Percentiles rank a stretch among this genome's conserved stretches.
These are phyloP conservation scores for Drosophila tsacasi DNA, from an alignment of 1,140 invertebrate genomes.

Conservation along the genomic window DNA sequence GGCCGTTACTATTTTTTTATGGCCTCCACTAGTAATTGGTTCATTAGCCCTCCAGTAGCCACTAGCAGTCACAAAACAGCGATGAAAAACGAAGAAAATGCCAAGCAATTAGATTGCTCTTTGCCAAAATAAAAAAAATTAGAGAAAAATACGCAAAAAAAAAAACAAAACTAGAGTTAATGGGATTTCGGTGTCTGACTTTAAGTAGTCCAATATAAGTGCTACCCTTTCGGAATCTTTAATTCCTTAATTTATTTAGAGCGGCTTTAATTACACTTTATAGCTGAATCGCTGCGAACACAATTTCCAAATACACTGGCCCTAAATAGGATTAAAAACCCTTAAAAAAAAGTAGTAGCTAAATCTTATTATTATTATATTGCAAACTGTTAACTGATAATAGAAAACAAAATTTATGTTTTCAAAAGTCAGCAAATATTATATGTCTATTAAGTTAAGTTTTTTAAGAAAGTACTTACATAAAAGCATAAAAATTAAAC, in stretches of 20 bases:
- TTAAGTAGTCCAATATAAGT: slow-evolving; percentile 41
- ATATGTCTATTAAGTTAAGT: no score
- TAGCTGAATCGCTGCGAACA: neutral
- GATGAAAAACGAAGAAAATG: neutral
- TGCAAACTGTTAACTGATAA: no score
- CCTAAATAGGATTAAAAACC: neutral
- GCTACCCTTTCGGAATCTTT: neutral
- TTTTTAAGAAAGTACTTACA: no score
- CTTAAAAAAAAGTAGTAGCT: neutral
- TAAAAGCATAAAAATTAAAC: neutral
- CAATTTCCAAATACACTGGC: neutral
- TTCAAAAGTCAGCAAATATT: no score
- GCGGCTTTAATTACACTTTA: slow-evolving; percentile 20
- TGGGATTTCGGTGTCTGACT: slow-evolving; percentile 44
- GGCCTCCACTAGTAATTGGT: slow-evolving; percentile 73
- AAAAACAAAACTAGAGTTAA: neutral
- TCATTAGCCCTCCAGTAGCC: slow-evolving; percentile 73
- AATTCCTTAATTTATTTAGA: slow-evolving; percentile 3
- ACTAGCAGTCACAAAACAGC: slow-evolving; percentile 28
- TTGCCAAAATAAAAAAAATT: slow-evolving; percentile 15
- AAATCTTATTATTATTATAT: no score
- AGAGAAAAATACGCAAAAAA: neutral
- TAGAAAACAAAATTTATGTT: no score
- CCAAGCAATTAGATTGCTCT: slow-evolving; percentile 59
- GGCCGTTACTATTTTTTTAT: slow-evolving; percentile 68